Base-by-base conservation (phyloP, 1,140 invertebrate genomes). In the Drosophila persimilis region DNA sequence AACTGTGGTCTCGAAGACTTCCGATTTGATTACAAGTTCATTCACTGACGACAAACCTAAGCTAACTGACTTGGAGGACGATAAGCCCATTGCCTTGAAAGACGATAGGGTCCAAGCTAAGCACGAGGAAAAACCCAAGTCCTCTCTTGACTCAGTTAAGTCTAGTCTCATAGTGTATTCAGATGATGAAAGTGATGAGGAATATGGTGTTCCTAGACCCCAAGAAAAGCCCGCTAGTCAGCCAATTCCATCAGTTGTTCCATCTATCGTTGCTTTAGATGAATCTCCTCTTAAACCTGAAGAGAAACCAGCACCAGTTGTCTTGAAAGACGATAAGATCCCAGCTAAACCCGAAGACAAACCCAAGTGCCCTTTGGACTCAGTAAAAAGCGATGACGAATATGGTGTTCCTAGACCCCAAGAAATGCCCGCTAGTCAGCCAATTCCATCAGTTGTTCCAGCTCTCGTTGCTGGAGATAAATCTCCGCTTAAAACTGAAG, bases 401-500 rank as follows among this genome's bases (percentile, higher is more conserved):
- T 48, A 39, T 5, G 35, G 31, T 11, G 9, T 43, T 20, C 13
- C 13, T 3, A 54, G 35, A 29, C 50, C 50, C 29, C 29, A 31
- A 39, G 50, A 52, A 52, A 52, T 15, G 50, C 15, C 29, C 29
- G 29, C 29, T 31, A 52, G 22, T 52, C 50, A 52, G 29, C 50
- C 50, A 13, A 52, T 15, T 26, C 52, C 52, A 5, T 43, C 52
- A 0, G 17, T 9, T 9, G 39, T 17, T 20, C 35, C 15, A 8
- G 6, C 11, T 5, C 4, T 26, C 24, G 24, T 26, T 26, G 24
- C 35, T 54, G 45, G 45, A 3, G 45, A 58, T 8, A 48, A 58
- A 11, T 26, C 44, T 31, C 45, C 44, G 9, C 20, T 58, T 24
- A 64, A 64, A 26, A 0, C 3, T 26, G 24, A 26, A 5, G 5